A percentile compares a stretch with the other conserved stretches of the same genome.
These are phyloP conservation scores for Anastrepha ludens DNA, from an alignment of 1,140 invertebrate genomes.

Conservation along the genomic window DNA sequence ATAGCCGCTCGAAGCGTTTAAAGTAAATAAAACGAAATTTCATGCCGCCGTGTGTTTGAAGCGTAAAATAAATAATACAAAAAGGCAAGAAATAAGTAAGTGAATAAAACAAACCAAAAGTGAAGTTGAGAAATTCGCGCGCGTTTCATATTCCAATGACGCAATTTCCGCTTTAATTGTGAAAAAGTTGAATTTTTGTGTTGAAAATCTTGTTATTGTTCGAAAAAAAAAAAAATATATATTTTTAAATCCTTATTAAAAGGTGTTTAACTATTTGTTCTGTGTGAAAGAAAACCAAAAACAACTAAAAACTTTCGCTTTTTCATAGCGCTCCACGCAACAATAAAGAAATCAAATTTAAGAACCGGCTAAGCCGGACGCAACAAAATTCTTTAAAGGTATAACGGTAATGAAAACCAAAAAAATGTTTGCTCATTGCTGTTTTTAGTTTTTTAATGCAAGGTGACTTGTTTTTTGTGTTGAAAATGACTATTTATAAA, in stretches of 20 bases:
- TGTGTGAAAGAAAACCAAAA: not conserved
- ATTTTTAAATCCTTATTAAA: not conserved
- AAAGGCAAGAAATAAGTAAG: not conserved
- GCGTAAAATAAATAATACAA: not conserved
- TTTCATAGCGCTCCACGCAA: not conserved
- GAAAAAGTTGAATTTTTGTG: not conserved
- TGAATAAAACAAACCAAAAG: constrained; percentile 21
- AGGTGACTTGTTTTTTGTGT: not conserved
- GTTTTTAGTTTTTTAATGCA: not conserved
- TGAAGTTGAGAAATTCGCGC: constrained; percentile 38
- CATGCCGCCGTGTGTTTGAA: not conserved
- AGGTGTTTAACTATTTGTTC: not conserved
- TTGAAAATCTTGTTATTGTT: not conserved
- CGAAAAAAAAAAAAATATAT: not conserved
- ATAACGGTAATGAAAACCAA: constrained; percentile 33
- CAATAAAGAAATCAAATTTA: not conserved
- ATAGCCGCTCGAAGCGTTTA: constrained; percentile 20
- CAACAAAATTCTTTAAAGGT: not conserved
- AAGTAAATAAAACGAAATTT: constrained; percentile 44
- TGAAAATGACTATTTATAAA: not conserved
- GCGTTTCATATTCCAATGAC: constrained; percentile 22
- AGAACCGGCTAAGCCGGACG: constrained; percentile 14
- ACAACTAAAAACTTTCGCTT: not conserved
- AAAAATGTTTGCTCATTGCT: not conserved
- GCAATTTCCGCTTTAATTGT: not conserved